Evolutionary conservation across 35 echinoderm and acorn worm species (phyloP), one percentile per base, ranked within the genome.

Genomic region (Heliocidaris tuberculata): DNA sequence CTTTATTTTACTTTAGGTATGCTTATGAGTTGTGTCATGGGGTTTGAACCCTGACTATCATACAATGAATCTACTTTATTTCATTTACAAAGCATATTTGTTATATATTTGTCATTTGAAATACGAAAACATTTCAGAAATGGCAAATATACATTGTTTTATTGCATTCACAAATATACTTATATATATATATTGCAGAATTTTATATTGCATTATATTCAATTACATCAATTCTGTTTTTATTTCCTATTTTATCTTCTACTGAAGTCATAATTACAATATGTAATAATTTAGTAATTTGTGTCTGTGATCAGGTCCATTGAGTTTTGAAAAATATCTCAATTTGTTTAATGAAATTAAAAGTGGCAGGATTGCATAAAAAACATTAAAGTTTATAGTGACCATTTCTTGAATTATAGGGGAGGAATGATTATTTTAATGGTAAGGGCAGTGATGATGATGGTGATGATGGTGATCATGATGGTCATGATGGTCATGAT

Each of bases 131-230:
- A 78, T 78, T 78, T 78, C 65, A 78, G 65, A 78, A 78, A 78
- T 78, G 65, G 21, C 65, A 78, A 78, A 78, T 78, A 78, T 78
- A 78, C 27, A 0, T 27, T 78, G 65, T 24, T 78, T 78, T 78
- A 78, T 78, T 78, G 21, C 65, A n/a, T 78, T 78, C 15, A 78
- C 27, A 27, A 9, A 15, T 60, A 60, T 60, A 60, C 19, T 15
- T 60, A n/a, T 27, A 78, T 78, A n/a, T n/a, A 70, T 70, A 78
- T 78, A 78, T 78, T 78, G 65, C 65, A 78, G 65, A 78, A 78
- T 78, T 78, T 89, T 42, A 89, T 42, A 32, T 42, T 89, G 31
- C 31, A 42, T 89, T 42, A 89, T 42, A 32, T 42, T 89, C 2
- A 89, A 42, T 17, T 42, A 42, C 31, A 89, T 32, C 3, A 89